Base-by-base conservation (phyloP, 2,888 invertebrate species). In the Ypsolopha sequella region DNA sequence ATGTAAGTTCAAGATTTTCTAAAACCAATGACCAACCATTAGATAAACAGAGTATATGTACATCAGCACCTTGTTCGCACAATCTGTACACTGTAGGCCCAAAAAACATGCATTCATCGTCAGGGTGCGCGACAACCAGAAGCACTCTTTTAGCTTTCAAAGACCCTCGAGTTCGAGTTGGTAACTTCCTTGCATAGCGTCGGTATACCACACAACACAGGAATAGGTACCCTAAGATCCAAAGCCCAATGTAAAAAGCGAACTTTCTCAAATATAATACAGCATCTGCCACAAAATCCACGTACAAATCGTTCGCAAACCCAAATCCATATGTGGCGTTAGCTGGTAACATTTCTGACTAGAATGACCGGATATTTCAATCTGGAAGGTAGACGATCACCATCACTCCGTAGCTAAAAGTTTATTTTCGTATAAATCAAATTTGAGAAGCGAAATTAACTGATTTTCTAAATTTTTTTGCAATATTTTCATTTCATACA, bases 51-150 rank as follows among this genome's bases (percentile, higher is more conserved):
- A 97, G 86, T 51, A 98, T 69, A 74, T 93, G 93, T 41, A 97
- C 91, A 58, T 90, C 88, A 64, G 91, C 91, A 59, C 89, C 88
- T 58, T 89, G 87, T 47, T 90, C 88, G 59, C 89, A 89, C 54
- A 95, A 79, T 68, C 92, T 88, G 56, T 93, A 88, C 56, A 97
- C 91, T 41, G 94, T 90, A 13, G 99, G 99, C 0, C 97, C 96
- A 76, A 99, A 99, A 77, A 99, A 99, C 99, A 99, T 98, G 62
- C 96, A 96, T 75, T 99, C 99, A 74, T 99, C 99, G 76, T 99
- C 99, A 11, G 99, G 99, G 86, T 99, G 99, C 24, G 99, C 97
- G 44, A 91, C 94, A 1, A 98, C 92, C 51, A 99, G 73, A 36
- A 98, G 79, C 44, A 96, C 90, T 60, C 94, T 82, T 56, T 81